Evolutionary conservation across 2,113 vertebrate genomes (phyloP).

Genomic region (Phyllostomus discolor): DNA sequence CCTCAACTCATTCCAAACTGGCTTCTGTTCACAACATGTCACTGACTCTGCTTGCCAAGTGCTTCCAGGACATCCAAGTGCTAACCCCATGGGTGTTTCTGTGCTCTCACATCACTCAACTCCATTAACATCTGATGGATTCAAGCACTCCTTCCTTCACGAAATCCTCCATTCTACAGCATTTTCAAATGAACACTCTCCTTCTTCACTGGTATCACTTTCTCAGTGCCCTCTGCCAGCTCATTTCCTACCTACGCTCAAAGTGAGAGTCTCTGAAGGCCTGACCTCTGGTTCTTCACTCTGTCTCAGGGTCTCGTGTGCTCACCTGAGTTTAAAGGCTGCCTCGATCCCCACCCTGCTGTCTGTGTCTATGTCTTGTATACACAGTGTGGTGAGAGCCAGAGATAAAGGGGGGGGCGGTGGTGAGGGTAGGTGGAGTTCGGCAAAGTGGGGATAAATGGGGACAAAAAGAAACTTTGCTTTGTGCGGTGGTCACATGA

Average conservation of each 20-base stretch:
- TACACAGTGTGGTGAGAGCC: neutral
- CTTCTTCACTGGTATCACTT: neutral
- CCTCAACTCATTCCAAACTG: neutral
- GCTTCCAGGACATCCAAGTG: neutral
- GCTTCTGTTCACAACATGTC: conserved; percentile 23
- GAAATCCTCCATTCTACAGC: neutral
- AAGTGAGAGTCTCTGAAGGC: neutral
- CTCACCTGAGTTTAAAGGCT: neutral
- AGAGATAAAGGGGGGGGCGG: neutral
- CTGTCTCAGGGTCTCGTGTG: neutral
- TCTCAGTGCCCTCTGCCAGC: neutral
- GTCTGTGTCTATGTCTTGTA: neutral
- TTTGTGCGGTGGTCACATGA: neutral
- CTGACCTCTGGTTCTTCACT: neutral
- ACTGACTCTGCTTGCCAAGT: neutral
- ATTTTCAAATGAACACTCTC: neutral
- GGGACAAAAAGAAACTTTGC: neutral
- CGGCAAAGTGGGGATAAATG: neutral
- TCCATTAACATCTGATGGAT: neutral
- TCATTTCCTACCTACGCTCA: neutral
- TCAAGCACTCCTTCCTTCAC: neutral
- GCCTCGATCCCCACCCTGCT: neutral
- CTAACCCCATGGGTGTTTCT: neutral
- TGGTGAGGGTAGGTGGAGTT: neutral
- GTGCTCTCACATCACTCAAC: neutral